Evolutionary conservation across 2,797 vertebrate genomes (phyloP).

Genomic region (Buphagus erythrorhynchus): DNA sequence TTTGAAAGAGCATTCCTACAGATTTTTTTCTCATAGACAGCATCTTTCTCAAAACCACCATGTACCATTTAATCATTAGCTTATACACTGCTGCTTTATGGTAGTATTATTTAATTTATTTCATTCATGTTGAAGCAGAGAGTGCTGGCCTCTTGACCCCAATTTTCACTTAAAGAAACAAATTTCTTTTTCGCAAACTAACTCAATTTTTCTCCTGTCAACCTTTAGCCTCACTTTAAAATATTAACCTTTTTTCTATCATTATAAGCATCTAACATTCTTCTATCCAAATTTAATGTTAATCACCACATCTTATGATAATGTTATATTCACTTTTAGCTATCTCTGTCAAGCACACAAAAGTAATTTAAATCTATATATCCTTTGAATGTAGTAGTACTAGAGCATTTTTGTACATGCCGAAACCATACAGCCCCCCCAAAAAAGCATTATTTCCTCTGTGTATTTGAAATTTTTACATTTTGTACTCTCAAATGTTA

Average conservation of each 20-base stretch:
- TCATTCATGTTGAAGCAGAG: slow-evolving; percentile 74
- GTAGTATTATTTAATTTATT: slow-evolving; percentile 80
- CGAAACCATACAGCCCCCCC: background rate
- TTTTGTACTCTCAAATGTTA: background rate
- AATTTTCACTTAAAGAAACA: slow-evolving; percentile 86
- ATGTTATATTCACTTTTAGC: slow-evolving; percentile 51
- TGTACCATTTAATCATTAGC: slow-evolving; percentile 70
- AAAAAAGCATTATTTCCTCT: background rate
- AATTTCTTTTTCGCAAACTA: slow-evolving; percentile 83
- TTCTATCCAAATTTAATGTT: slow-evolving; percentile 70
- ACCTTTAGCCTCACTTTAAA: slow-evolving; percentile 80
- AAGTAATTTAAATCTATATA: slow-evolving; percentile 46
- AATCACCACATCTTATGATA: slow-evolving; percentile 64
- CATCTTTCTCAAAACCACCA: slow-evolving; percentile 43
- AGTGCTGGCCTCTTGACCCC: slow-evolving; percentile 78
- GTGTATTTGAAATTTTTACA: background rate
- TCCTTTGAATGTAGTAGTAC: background rate
- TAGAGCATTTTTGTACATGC: background rate
- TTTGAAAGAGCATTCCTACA: background rate
- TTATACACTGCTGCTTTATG: slow-evolving; percentile 54
- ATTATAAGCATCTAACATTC: slow-evolving; percentile 71
- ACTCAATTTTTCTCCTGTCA: slow-evolving; percentile 84
- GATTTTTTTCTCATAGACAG: background rate
- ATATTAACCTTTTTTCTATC: slow-evolving; percentile 78
- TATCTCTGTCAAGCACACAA: slow-evolving; percentile 1